Base-by-base conservation (phyloP, 1,140 invertebrate species). In the Chrysomallon squamiferum region DNA sequence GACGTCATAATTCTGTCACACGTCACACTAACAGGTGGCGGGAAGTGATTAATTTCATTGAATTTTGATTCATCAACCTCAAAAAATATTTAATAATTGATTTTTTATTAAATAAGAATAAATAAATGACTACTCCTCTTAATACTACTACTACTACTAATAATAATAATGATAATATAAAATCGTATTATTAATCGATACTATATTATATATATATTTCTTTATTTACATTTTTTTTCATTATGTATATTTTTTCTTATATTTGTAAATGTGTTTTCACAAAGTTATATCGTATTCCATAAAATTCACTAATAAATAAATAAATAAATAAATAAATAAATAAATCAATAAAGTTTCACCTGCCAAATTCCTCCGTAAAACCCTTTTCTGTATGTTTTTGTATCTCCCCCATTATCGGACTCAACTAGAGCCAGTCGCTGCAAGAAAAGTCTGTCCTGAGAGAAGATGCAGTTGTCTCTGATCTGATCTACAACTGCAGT, bases 361-460 rank as follows among this genome's bases (percentile, higher is more conserved):
- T 75, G 65, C 73, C 73, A 75, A 11, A 75, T 75, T 7, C 73
- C 73, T 5, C 73, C 73, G 25, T 69, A 22, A 45, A 71, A 73
- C 1, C 68, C 62, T 18, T 38, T 0, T 29, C 68, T 59, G 59
- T 68, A 75, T 1, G 73, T 75, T 22, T 49, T 29, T 9, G 35
- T 5, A 27, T 66, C 27, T 25, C 35, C 62, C 6, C 72, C 72
- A 41, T 71, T 41, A 7, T 33, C 54, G 3, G 68, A 65, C 59
- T 73, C 68, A 11, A 73, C 63, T 7, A 56, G 35, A 18, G 72
- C 72, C 54, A 68, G 45, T 6, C 69, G 68, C 22, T 65, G 47
- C 25, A 73, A 62, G 35, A 71, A 71, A 2, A 73, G 35, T 5
- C 65, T 29, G 59, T 73, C 69, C 33, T 68, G 60, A 22, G 41